phyloP scores from a whole-genome alignment of 1,140 invertebrate species.

The Eurosta solidaginis region DNA sequence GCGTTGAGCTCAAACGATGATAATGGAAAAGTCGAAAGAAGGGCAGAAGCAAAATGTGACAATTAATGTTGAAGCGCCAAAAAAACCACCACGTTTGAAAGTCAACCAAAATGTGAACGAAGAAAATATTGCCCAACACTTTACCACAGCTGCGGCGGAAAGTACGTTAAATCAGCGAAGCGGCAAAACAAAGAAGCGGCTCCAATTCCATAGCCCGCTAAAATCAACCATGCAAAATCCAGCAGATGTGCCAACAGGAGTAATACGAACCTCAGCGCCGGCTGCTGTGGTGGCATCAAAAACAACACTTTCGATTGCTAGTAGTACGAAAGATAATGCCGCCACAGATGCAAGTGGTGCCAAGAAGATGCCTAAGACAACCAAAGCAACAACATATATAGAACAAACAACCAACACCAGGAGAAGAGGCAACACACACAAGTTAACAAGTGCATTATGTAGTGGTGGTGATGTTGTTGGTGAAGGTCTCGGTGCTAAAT shows the following conservation, averaged over 20 bases:
- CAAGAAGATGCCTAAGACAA: too few species aligned
- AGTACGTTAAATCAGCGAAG: neutral
- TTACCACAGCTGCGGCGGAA: neutral
- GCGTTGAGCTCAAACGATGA: neutral
- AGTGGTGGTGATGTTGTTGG: neutral
- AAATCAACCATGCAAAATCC: neutral
- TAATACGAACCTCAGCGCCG: neutral
- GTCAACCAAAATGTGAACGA: neutral
- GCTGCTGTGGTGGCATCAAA: neutral
- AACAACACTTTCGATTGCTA: neutral
- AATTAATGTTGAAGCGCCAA: neutral
- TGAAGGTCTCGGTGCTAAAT: neutral
- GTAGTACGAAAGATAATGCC: neutral
- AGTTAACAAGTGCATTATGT: neutral
- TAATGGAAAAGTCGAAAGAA: neutral
- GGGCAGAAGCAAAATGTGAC: neutral
- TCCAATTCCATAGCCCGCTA: conserved; percentile 55
- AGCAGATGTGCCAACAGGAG: neutral
- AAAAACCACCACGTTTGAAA: conserved; percentile 21
- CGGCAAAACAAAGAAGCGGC: conserved; percentile 43
- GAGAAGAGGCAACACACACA: neutral
- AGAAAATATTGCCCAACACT: neutral
- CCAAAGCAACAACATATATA: neutral
- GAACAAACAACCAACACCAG: neutral
- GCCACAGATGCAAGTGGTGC: neutral